Conservation (phyloP, 2,797 vertebrate genomes). For the Etheostoma nigrum region DNA sequence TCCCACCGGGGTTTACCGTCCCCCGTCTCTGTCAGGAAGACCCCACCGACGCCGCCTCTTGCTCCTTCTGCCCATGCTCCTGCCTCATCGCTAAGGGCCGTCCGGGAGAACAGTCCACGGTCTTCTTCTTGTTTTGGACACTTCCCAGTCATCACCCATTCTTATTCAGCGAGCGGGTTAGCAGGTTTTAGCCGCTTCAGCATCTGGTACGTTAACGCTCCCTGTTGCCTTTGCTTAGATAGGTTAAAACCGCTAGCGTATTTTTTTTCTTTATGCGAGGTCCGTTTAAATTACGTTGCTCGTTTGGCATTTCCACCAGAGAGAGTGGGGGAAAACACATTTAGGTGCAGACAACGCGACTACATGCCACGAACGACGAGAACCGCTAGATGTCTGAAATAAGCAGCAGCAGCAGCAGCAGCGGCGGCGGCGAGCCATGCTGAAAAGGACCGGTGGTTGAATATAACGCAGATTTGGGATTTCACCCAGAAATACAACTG, state of each 20-base stretch:
- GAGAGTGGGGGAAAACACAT: constrained; percentile 22
- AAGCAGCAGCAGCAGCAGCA: constrained; percentile 27
- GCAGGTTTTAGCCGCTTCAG: constrained; percentile 23
- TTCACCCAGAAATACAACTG: constrained; percentile 20
- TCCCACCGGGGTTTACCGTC: constrained; percentile 33
- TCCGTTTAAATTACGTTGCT: constrained; percentile 18
- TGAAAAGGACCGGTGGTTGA: constrained; percentile 9
- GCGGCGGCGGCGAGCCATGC: not conserved
- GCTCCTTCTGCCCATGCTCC: constrained; percentile 14
- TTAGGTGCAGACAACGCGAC: constrained; percentile 61
- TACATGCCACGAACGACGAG: constrained; percentile 30
- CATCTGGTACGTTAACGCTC: constrained; percentile 28
- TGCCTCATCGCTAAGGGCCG: constrained; percentile 46
- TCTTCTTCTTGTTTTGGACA: not conserved
- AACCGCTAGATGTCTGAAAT: constrained; percentile 22
- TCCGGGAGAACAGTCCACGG: constrained; percentile 9
- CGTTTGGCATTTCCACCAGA: constrained; percentile 5
- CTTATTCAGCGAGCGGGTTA: constrained; percentile 12
- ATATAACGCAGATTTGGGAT: constrained; percentile 11
- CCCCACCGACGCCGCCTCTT: constrained; percentile 44
- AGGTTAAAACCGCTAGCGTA: constrained; percentile 17
- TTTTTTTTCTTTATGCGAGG: not conserved
- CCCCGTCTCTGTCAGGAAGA: constrained; percentile 46
- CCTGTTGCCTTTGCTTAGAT: constrained; percentile 6
- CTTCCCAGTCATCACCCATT: constrained; percentile 15